Percentiles rank a stretch among this genome's conserved stretches.
Evolutionary conservation across 1,140 invertebrate species (phyloP).

Genomic region (Drosophila tani): DNA sequence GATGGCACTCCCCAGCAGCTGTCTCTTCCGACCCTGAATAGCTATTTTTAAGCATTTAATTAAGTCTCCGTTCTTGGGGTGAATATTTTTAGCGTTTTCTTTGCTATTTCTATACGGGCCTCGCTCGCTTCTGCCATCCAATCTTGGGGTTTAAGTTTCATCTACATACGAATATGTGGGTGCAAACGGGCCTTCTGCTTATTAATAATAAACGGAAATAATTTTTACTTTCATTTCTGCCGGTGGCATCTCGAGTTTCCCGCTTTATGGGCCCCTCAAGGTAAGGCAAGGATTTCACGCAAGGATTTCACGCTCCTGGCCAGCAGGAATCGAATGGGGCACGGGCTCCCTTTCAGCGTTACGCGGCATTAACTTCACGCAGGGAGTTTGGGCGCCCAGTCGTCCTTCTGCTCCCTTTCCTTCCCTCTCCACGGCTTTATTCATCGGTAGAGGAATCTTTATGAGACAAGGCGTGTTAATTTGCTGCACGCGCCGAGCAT

Average conservation of each 20-base stretch:
- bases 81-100: conserved; percentile 35
- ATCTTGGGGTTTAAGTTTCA: conserved; percentile 14
- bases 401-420: neutral
- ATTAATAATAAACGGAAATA: conserved; percentile 54
- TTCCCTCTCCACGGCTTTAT: neutral
- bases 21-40: conserved; percentile 26
- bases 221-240: conserved; percentile 38
- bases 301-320: conserved; percentile 19
- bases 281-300: conserved; percentile 33
- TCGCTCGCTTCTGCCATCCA: neutral
- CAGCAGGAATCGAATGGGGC: neutral
- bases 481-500: conserved; percentile 59
- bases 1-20: conserved; percentile 13
- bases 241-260: conserved; percentile 20
- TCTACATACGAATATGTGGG: neutral
- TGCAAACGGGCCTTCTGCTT: conserved; percentile 10
- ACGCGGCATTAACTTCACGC: conserved; percentile 50
- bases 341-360: conserved; percentile 29
- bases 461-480: conserved; percentile 57
- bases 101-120: conserved; percentile 24
- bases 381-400: conserved; percentile 3
- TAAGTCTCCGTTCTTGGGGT: conserved; percentile 20
- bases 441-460: conserved; percentile 41
- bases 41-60: conserved; percentile 63
- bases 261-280: conserved; percentile 42